phyloP scores from a whole-genome alignment of 2,113 vertebrate genomes.

The Catharus minimus region DNA sequence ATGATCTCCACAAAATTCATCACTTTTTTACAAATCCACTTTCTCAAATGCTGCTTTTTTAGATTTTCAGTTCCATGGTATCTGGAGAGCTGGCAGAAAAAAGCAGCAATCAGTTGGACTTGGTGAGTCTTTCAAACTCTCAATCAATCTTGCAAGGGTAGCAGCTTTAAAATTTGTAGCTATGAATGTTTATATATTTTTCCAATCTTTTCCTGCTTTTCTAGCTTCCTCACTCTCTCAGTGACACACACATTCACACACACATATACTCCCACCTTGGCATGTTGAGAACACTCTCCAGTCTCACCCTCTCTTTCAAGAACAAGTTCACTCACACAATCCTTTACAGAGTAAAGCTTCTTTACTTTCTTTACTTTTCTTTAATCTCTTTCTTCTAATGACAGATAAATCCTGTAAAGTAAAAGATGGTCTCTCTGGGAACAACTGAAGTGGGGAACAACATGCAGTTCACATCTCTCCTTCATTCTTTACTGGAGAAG shows the following conservation, averaged over 20 bases:
- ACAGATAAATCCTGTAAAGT: neutral
- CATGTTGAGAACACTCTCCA: neutral
- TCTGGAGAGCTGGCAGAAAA: neutral
- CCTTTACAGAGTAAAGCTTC: neutral
- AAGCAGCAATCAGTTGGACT: neutral
- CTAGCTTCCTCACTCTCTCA: neutral
- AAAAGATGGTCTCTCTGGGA: neutral
- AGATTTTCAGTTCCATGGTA: neutral
- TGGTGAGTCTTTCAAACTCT: neutral
- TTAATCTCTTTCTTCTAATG: neutral
- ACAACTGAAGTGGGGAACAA: neutral
- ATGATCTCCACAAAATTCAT: neutral
- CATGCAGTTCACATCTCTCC: neutral
- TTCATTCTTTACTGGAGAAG: neutral
- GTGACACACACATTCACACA: neutral
- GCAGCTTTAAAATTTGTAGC: neutral
- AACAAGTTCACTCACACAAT: neutral
- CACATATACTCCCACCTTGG: neutral
- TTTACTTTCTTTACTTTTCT: neutral
- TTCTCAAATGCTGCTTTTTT: neutral
- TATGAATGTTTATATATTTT: neutral
- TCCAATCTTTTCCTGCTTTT: neutral
- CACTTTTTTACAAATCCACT: neutral
- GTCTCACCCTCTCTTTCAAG: neutral
- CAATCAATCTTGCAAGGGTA: neutral